phyloP scores from a whole-genome alignment of 2,113 vertebrate genomes.

The Istiophorus platypterus region DNA sequence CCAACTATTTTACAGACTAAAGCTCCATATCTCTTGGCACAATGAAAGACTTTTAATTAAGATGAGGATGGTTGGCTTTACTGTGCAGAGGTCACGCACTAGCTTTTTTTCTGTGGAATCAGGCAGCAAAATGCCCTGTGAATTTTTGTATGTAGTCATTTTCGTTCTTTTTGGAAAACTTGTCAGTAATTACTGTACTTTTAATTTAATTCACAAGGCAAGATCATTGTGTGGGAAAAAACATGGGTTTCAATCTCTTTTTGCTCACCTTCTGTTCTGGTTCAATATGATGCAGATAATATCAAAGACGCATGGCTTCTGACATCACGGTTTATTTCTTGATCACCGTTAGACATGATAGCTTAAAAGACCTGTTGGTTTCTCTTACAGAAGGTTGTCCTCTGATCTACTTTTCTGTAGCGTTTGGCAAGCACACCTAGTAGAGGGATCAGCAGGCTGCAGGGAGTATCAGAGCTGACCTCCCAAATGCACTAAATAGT shows the following conservation, averaged over 20 bases:
- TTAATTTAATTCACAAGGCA: constrained; percentile 67
- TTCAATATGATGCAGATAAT: constrained; percentile 80
- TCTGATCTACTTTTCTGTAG: constrained; percentile 1
- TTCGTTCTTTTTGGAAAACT: constrained; percentile 67
- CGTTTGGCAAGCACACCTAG: constrained; percentile 26
- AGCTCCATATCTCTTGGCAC: constrained; percentile 78
- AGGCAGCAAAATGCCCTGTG: constrained; percentile 16
- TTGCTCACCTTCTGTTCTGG: constrained; percentile 74
- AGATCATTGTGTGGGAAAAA: constrained; percentile 54
- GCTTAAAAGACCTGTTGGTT: constrained; percentile 81
- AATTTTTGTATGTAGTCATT: constrained; percentile 70
- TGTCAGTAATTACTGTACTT: too few relatives aligned
- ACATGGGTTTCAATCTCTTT: constrained; percentile 60
- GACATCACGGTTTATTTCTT: constrained; percentile 85
- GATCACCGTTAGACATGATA: constrained; percentile 83
- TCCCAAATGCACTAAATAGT: constrained; percentile 28
- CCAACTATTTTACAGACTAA: constrained; percentile 74
- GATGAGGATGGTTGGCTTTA: constrained; percentile 77
- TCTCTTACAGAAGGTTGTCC: constrained; percentile 19
- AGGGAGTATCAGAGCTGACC: constrained; percentile 31
- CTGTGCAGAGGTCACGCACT: constrained; percentile 71
- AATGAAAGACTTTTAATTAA: constrained; percentile 86
- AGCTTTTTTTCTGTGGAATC: constrained; percentile 67
- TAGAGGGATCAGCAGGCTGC: constrained; percentile 20
- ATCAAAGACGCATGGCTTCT: constrained; percentile 79